Evolutionary conservation across 1,140 invertebrate species (phyloP), one percentile per base, ranked within the genome.

Genomic region (Calephelis nemesis): DNA sequence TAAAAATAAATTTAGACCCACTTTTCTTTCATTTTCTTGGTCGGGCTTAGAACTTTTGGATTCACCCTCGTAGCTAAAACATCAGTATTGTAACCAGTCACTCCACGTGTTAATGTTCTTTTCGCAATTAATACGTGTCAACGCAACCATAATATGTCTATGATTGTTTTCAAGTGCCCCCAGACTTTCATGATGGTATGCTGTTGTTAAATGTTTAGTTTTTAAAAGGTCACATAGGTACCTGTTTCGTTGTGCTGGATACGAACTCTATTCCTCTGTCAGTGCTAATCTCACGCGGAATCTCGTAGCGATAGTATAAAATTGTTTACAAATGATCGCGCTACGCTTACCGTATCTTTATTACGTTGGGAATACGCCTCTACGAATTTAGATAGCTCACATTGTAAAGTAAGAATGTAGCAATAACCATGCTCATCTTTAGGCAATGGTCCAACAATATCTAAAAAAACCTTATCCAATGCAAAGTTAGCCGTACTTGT

Each of bases 391-490:
- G 42, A 60, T 50, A 72, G 52, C 45, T 72, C 70, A 47, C 70
- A 72, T 63, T 72, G 70, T n/a, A 72, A 15, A 7, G 70, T 72
- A 6, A 72, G 12, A 45, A 67, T 63, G 42, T 68, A 68, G 4
- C 54, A 62, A 65, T 66, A 47, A 42, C 63, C 42, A 63, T 69
- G 1, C 12, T 63, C 7, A 69, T 72, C 67, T 11, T 11, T 63
- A 39, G 68, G 63, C 15, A 72, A 48, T 1, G 72, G 72, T 11
- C 68, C 69, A 11, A 75, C 68, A n/a, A 75, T 39, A 58, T 75
- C 74, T 52, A 72, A 60, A 69, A 60, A 70, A 63, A 70, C 63
- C 49, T 72, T 75, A 39, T 75, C 67, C 62, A 71, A 71, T 4
- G 69, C 70, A 7, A 48, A 67, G 0, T 30, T n/a, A 7, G 67